Evolutionary conservation across 2,113 vertebrate genomes (phyloP), one percentile per base, ranked within the genome.

Genomic region (Leptobrachium ailaonicum): DNA sequence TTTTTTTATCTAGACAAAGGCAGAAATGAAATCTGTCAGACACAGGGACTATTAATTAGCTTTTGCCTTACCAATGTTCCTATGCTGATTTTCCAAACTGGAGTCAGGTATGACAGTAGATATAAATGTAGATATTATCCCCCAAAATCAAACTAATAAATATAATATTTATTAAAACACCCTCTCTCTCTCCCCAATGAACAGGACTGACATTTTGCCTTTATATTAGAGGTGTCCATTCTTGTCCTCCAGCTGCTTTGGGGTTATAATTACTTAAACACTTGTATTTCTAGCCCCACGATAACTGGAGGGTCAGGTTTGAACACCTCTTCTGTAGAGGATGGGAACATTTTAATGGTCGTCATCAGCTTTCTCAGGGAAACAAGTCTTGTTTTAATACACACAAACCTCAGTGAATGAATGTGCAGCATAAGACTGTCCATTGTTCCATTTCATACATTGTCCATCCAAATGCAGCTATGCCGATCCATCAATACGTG

Each of bases 341-440:
- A n/a, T 80, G 71, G 63, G 62, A 56, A 67, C 71, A 73, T 66
- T 53, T 64, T 2, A 11, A 58, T 63, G 71, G 78, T 56, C 47
- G 60, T 63, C 66, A 71, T 67, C 71, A 54, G 53, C 60, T 45
- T 80, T 80, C 78, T 80, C 78, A 80, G 78, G 78, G 78, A 80
- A 80, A 74, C 78, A 74, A 80, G 78, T 80, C 78, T 80, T 80
- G 60, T 80, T 44, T 74, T 73, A 73, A n/a, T 69, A 74, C 78
- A 80, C 71, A 47, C 32, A 45, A 72, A 80, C 78, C 62, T 74
- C 78, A 80, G 71, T 53, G 7, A 58, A 66, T 67, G 53, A 80
- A 74, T 80, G 78, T 47, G 53, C 70, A 79, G 8, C 40, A 64
- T 73, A n/a, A 73, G 74, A 66, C 41, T 74, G 64, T 80, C 74